Evolutionary conservation across 1,140 invertebrate genomes (phyloP).

Genomic region (Chymomyza costata): DNA sequence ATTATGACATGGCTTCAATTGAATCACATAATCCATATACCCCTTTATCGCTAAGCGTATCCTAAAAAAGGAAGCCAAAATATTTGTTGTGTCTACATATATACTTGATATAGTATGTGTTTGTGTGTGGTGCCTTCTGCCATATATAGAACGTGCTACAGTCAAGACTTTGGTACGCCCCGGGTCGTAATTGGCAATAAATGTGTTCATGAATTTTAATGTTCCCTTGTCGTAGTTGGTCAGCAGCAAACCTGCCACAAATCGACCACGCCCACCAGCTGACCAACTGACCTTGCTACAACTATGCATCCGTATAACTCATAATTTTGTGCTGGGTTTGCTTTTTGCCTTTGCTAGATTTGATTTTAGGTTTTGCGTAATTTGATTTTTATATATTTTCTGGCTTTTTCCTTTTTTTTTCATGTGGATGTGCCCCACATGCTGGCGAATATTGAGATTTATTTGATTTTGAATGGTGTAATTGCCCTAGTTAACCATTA

Average conservation of each 20-base stretch:
- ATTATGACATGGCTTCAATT: no score
- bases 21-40: no score
- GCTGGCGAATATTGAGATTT: conserved; percentile 61
- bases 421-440: no score
- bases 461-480: conserved; percentile 60
- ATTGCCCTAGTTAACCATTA: no score
- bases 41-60: no score
- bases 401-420: no score
- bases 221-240: conserved; percentile 46
- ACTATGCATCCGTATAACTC: conserved; percentile 50
- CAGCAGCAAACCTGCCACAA: conserved; percentile 28
- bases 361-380: conserved; percentile 57
- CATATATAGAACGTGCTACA: conserved; percentile 51
- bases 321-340: conserved; percentile 58
- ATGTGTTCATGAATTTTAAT: conserved; percentile 74
- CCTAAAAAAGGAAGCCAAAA: not conserved
- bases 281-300: conserved; percentile 2
- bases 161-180: no score
- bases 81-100: conserved; percentile 12
- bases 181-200: conserved; percentile 70
- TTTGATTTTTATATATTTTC: conserved; percentile 68
- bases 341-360: conserved; percentile 7
- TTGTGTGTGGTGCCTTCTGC: conserved; percentile 6
- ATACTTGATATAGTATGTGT: not conserved
- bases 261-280: not conserved